Percentiles rank a stretch among this genome's conserved stretches.
Conservation (phyloP, 2,113 vertebrate genomes). For the Carollia perspicillata region DNA sequence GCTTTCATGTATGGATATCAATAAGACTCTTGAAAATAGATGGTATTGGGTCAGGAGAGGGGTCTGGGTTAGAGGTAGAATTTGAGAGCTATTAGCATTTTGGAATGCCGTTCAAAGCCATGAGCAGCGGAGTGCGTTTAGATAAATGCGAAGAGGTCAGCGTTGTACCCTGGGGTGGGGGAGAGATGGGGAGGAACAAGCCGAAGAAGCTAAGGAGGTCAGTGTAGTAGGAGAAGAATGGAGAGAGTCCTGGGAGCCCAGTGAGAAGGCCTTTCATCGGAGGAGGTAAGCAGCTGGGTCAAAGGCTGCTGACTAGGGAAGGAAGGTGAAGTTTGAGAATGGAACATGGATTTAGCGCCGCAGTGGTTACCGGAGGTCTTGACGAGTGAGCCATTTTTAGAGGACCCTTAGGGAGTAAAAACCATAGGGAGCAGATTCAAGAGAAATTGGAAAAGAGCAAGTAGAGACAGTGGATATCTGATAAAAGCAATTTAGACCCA, state of each 20-base stretch:
- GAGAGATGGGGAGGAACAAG: neutral
- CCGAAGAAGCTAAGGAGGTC: neutral
- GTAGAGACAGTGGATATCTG: neutral
- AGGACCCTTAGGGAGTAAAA: neutral
- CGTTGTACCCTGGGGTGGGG: neutral
- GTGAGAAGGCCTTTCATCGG: neutral
- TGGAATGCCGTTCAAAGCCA: neutral
- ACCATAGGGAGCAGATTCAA: neutral
- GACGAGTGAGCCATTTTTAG: neutral
- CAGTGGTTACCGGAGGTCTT: neutral
- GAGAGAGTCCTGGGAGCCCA: neutral
- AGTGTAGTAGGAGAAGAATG: too few species aligned
- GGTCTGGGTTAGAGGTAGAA: neutral
- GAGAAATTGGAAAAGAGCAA: neutral
- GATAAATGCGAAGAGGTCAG: neutral
- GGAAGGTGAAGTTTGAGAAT: neutral
- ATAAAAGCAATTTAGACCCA: neutral
- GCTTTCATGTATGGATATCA: neutral
- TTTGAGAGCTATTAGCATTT: neutral
- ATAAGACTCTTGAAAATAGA: neutral
- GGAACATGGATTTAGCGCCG: neutral
- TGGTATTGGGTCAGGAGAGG: neutral
- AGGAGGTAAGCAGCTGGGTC: neutral
- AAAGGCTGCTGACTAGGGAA: neutral
- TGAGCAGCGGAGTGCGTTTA: neutral